Conservation (phyloP, 2,113 vertebrate genomes). For the Corythaeola cristata region DNA sequence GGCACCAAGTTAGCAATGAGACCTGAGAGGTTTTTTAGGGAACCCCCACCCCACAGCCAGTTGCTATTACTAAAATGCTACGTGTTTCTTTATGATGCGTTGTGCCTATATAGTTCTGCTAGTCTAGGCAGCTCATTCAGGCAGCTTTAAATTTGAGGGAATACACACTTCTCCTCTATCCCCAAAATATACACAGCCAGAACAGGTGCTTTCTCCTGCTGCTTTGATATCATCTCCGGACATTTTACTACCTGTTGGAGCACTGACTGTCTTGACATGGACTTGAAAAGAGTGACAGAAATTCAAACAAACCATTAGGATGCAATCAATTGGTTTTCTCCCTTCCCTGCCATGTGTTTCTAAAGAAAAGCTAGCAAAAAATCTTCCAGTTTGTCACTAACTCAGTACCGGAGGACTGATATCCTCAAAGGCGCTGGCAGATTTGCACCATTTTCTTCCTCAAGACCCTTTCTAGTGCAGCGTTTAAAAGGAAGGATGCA, state of each 20-base stretch:
- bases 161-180: background rate
- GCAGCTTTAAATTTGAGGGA: background rate
- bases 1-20: background rate
- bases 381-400: background rate
- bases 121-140: background rate
- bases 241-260: background rate
- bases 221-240: background rate
- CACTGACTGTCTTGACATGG: background rate
- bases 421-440: background rate
- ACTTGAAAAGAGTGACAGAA: background rate
- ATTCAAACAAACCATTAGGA: background rate
- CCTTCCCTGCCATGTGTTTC: background rate
- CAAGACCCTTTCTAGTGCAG: background rate
- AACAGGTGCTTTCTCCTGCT: background rate
- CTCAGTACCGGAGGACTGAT: background rate
- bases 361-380: background rate
- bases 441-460: background rate
- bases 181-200: background rate
- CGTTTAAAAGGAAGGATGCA: background rate
- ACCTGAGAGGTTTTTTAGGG: background rate
- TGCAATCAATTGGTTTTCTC: background rate
- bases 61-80: background rate
- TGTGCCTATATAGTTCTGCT: accelerated
- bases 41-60: background rate
- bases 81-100: accelerated